Base-by-base conservation (phyloP, 37 sponge, comb jelly and placozoan genomes). In the Ephydatia muelleri region DNA sequence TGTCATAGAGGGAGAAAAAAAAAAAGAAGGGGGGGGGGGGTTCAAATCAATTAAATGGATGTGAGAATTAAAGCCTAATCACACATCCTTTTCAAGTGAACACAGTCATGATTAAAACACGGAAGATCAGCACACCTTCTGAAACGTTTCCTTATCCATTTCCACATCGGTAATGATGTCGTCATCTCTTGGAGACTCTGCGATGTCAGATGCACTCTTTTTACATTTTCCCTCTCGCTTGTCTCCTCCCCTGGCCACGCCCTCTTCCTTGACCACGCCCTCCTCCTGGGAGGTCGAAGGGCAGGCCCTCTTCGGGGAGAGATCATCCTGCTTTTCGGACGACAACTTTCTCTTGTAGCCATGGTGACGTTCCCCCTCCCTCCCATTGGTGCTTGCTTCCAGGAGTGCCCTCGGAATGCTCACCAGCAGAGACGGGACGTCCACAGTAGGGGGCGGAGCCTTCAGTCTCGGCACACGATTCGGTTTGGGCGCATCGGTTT, bases 111-210 rank as follows among this genome's bases (percentile, higher is more conserved):
- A 35, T 67, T 8, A 16, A 19, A 84, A 65, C 23, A 34, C n/a
- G n/a, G n/a, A n/a, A n/a, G n/a, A 66, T 38, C 23, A 30, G 29
- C 68, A 40, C 22, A 91, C 87, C 83, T 79, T 86, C 48, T 74
- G 27, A 48, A 93, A 93, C 19, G 69, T 76, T 5, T 76, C 69
- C 49, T 83, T 64, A 66, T 93, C 87, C 78, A 93, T 76, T 19
- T 89, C 93, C 76, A 37, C 30, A 34, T 70, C 81, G 23, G 49
- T 68, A 3, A 37, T 65, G 29, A 49, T 36, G 39, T 83, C 69
- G 48, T 72, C 79, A 43, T 40, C 49, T 8, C 57, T 79, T 34
- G 26, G 31, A 32, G 65, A 65, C 31, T 66, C 65, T 29, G 4
- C 80, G 27, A 33, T 23, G 16, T 36, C n/a, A 67, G 80, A 35